Evolutionary conservation across 2,888 invertebrate species (phyloP).

Genomic region (Dasypolia templi): DNA sequence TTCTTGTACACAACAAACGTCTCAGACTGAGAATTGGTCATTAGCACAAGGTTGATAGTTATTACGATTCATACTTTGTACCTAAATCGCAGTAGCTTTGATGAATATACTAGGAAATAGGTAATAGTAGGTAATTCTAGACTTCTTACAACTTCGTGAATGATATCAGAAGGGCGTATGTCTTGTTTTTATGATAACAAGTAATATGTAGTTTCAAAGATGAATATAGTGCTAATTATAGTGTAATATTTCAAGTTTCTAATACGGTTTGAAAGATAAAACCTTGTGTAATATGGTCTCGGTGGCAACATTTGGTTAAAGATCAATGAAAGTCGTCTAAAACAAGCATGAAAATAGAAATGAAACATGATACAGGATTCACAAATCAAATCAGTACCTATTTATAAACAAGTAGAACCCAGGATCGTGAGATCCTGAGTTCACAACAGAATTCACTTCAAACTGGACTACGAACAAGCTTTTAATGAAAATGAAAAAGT

Average conservation of each 20-base stretch:
- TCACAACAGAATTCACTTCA: conserved; percentile 25
- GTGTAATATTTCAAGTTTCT: no score
- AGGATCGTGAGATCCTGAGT: no score
- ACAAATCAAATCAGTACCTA: background rate
- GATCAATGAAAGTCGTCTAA: no score
- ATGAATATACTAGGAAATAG: background rate
- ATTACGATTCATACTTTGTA: conserved; percentile 25
- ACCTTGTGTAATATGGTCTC: no score
- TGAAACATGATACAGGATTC: no score
- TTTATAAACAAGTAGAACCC: background rate
- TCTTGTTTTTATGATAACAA: background rate
- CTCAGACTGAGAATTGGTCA: conserved; percentile 14
- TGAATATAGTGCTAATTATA: no score
- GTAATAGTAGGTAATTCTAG: background rate
- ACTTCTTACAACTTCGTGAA: background rate
- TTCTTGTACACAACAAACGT: conserved; percentile 8
- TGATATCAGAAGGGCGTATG: background rate
- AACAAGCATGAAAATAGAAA: background rate
- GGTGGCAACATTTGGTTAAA: no score
- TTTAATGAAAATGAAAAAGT: conserved; percentile 58
- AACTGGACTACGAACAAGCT: conserved; percentile 40
- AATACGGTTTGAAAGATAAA: no score
- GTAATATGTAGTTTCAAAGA: background rate
- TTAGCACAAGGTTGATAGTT: conserved; percentile 30
- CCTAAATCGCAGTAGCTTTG: background rate